Conservation (phyloP, 2,888 invertebrate genomes). For the Pachliopta kotzebuea region DNA sequence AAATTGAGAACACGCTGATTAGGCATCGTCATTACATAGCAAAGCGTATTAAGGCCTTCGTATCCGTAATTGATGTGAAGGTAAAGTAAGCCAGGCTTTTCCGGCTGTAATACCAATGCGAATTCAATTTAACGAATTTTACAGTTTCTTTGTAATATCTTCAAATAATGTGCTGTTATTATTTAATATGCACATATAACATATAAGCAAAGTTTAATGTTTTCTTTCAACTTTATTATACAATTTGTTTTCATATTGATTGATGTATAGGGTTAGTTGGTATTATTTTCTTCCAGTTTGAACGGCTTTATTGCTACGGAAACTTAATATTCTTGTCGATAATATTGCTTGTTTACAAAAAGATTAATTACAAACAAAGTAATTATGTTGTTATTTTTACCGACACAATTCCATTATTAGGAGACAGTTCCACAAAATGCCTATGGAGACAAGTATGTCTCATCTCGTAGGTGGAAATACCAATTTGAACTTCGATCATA, state of each 20-base stretch:
- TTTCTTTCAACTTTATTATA: too few species aligned
- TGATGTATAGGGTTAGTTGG: too few species aligned
- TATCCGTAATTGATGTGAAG: constrained; percentile 54
- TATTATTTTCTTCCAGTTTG: too few species aligned
- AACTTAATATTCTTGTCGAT: too few species aligned
- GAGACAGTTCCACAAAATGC: constrained; percentile 53
- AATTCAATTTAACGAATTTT: neutral
- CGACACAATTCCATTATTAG: constrained; percentile 58
- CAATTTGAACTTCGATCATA: constrained; percentile 63
- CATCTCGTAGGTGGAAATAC: constrained; percentile 66
- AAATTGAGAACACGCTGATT: constrained; percentile 57
- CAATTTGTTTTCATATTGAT: too few species aligned
- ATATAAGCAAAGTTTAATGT: too few species aligned
- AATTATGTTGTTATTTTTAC: constrained; percentile 40
- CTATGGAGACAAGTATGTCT: constrained; percentile 65
- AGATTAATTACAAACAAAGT: neutral
- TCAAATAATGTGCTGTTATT: neutral
- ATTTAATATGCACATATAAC: neutral
- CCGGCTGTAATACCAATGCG: constrained; percentile 47
- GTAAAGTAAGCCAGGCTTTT: constrained; percentile 50
- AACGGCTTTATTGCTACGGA: too few species aligned
- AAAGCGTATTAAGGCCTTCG: constrained; percentile 56
- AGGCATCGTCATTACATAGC: constrained; percentile 63
- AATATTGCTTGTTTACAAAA: too few species aligned
- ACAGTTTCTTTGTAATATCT: neutral